Conservation (phyloP, 2,888 invertebrate species). For the Leptinotarsa peninsularis region DNA sequence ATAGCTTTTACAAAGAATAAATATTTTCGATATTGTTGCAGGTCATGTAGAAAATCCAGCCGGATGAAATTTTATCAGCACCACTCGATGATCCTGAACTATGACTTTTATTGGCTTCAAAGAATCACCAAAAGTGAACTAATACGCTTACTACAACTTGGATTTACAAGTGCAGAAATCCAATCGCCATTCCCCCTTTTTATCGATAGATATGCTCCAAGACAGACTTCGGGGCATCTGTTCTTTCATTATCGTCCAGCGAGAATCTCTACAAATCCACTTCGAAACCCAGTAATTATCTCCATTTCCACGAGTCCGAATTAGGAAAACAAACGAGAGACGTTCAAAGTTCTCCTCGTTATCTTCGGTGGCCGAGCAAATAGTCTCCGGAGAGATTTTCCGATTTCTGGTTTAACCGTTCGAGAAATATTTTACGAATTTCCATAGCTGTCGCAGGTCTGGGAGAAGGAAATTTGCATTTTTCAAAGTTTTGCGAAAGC, state of each 20-base stretch:
- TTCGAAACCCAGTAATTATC: slow-evolving; percentile 26
- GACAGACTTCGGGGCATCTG: not conserved
- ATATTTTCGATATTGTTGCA: no score
- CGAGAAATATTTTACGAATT: slow-evolving; percentile 26
- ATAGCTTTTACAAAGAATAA: no score
- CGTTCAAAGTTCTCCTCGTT: slow-evolving; percentile 35
- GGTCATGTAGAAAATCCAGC: no score
- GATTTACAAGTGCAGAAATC: not conserved
- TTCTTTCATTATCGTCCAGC: slow-evolving; percentile 10
- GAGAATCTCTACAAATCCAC: slow-evolving; percentile 18
- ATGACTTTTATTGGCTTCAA: no score
- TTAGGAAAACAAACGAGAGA: slow-evolving; percentile 39
- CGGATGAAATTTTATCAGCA: no score
- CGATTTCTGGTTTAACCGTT: slow-evolving; percentile 21
- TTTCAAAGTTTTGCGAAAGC: not conserved
- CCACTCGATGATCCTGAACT: no score
- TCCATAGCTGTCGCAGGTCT: not conserved
- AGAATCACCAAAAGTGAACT: not conserved
- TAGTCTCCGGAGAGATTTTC: slow-evolving; percentile 32
- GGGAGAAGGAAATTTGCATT: slow-evolving; percentile 10
- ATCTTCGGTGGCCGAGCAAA: slow-evolving; percentile 30
- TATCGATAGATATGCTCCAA: not conserved
- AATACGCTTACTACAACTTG: not conserved
- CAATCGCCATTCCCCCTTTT: not conserved
- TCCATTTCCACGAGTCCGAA: slow-evolving; percentile 26